phyloP scores from a whole-genome alignment of 1,140 invertebrate species.

The Euwallacea fornicatus region DNA sequence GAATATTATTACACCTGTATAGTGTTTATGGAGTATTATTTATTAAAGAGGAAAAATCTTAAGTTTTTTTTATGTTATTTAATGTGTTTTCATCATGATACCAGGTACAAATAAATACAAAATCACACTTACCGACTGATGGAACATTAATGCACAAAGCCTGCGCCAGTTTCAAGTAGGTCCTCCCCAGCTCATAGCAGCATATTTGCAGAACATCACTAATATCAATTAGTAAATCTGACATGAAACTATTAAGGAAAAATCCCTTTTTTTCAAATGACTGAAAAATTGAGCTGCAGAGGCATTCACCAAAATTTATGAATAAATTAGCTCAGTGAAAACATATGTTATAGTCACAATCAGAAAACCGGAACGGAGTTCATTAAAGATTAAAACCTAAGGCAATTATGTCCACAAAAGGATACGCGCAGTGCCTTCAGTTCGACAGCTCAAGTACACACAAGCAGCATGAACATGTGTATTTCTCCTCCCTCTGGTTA shows the following conservation, averaged over 20 bases:
- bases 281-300: constrained; percentile 7
- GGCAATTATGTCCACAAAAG: constrained; percentile 55
- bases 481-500: constrained; percentile 89
- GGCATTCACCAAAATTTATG: constrained; percentile 31
- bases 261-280: constrained; percentile 24
- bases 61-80: no score
- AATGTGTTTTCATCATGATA: no score
- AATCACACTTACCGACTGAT: constrained; percentile 75
- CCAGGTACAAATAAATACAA: constrained; percentile 14
- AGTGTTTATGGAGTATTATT: no score
- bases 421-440: constrained; percentile 92
- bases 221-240: constrained; percentile 95
- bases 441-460: constrained; percentile 95
- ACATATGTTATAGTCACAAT: constrained; percentile 30
- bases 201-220: constrained; percentile 96
- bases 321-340: constrained; percentile 36
- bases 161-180: constrained; percentile 85
- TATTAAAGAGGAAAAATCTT: no score
- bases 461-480: constrained; percentile 95
- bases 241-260: not conserved
- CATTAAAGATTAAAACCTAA: not conserved
- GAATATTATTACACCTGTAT: no score
- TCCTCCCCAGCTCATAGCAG: constrained; percentile 92
- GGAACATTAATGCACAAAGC: constrained; percentile 92
- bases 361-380: constrained; percentile 28